Base-by-base conservation (phyloP, 30 jellyfish, hydroid and myxozoan species). In the Turritopsis rubra region DNA sequence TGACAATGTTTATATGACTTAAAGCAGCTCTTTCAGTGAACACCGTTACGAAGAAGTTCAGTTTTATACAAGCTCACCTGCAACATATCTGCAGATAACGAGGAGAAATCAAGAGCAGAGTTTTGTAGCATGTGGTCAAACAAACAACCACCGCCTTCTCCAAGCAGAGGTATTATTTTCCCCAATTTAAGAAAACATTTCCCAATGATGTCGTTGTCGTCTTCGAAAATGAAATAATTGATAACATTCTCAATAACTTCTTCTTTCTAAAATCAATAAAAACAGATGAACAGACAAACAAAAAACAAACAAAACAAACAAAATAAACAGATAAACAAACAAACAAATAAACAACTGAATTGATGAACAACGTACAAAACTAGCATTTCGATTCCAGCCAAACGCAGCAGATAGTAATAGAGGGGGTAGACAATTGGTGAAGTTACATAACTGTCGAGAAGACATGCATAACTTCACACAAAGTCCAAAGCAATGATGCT, bases 151-250 rank as follows among this genome's bases (percentile, higher is more conserved):
- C 19, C 0, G 30, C 23, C 77, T n/a, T 19, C 24, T 72, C 20
- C 28, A n/a, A n/a, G 60, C 82, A 74, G 24, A 3, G 87, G 87
- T 17, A 80, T 41, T 20, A 29, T 22, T 73, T 88, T 75, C 72
- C 92, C 83, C 53, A 90, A 41, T 27, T 75, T 81, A 73, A 85
- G 29, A 26, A 85, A 21, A 21, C 75, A 41, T 21, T 79, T 75
- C 21, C 97, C 93, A 28, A 90, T 24, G 21, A 76, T 54, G 72
- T 90, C 97, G 76, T 54, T 54, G 53, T 90, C 94, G 65, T 90
- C 97, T 68, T 85, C 89, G 74, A 85, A 90, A 41, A 90, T 54
- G 66, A 79, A 90, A 66, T 90, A 79, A 88, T 90, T 83, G 19
- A 82, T 74, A 71, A 90, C 80, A 31, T 53, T 72, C 21, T 78